phyloP scores from a whole-genome alignment of 2,797 vertebrate genomes.

The Podarcis siculus region DNA sequence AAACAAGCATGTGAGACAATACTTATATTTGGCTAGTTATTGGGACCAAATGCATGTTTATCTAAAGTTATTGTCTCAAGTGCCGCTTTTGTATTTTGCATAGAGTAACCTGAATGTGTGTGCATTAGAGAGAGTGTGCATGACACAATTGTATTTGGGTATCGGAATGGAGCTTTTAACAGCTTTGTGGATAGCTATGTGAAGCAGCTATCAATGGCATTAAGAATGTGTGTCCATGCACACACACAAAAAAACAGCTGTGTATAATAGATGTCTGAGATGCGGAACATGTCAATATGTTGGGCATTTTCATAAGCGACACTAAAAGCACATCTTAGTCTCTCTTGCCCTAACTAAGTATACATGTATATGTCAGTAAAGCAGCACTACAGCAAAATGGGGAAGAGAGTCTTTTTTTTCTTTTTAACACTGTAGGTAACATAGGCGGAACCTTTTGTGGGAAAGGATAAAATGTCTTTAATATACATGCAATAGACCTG shows the following conservation, averaged over 20 bases:
- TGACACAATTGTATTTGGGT: background rate
- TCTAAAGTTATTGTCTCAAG: background rate
- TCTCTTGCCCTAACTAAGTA: background rate
- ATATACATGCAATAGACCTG: background rate
- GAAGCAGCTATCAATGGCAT: background rate
- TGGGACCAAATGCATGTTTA: background rate
- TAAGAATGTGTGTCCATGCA: background rate
- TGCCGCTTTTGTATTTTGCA: background rate
- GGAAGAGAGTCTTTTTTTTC: background rate
- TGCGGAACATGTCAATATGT: background rate
- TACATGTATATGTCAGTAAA: background rate
- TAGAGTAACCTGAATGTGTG: background rate
- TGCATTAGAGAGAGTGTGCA: too few relatives aligned
- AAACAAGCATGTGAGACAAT: background rate
- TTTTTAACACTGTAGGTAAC: background rate
- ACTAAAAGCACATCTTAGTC: background rate
- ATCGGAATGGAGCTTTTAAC: background rate
- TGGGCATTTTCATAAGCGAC: background rate
- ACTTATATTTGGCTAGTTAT: background rate
- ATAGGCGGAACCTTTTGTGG: background rate
- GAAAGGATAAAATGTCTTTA: background rate
- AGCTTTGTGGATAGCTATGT: background rate
- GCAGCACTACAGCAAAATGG: background rate
- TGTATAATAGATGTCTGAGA: conserved; percentile 1
- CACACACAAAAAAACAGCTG: background rate